phyloP scores from a whole-genome alignment of 2,888 invertebrate species.

The Chloroclystis v-ata region DNA sequence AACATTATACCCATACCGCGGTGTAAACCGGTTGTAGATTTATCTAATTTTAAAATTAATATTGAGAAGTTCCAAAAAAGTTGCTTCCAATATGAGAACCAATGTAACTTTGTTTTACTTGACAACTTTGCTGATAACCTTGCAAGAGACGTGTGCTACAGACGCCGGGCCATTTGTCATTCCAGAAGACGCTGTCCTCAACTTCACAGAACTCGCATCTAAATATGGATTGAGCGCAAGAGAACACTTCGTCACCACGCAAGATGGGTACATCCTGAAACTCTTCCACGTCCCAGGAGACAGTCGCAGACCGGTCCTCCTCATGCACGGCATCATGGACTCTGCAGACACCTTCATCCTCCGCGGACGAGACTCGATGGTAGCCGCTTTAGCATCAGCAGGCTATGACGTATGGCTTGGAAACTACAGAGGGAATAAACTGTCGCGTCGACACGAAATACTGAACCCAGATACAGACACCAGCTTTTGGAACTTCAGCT shows the following conservation, averaged over 20 bases:
- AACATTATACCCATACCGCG: constrained; percentile 3
- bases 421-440: constrained; percentile 77
- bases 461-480: constrained; percentile 47
- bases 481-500: constrained; percentile 75
- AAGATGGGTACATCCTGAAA: constrained; percentile 43
- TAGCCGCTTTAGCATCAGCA: constrained; percentile 50
- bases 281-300: constrained; percentile 37
- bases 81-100: constrained; percentile 2
- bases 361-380: constrained; percentile 37
- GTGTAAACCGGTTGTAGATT: neutral
- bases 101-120: constrained; percentile 3
- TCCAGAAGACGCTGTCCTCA: constrained; percentile 23
- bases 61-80: neutral
- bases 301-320: constrained; percentile 31
- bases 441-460: constrained; percentile 70
- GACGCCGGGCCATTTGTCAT: neutral
- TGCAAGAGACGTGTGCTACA: neutral
- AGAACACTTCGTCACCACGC: constrained; percentile 37
- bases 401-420: constrained; percentile 67
- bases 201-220: constrained; percentile 25
- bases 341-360: constrained; percentile 41
- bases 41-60: neutral
- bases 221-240: constrained; percentile 28
- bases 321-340: constrained; percentile 45
- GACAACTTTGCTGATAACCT: neutral